Evolutionary conservation across 2,888 invertebrate genomes (phyloP), one percentile per base, ranked within the genome.

Genomic region (Aphodius granarius): DNA sequence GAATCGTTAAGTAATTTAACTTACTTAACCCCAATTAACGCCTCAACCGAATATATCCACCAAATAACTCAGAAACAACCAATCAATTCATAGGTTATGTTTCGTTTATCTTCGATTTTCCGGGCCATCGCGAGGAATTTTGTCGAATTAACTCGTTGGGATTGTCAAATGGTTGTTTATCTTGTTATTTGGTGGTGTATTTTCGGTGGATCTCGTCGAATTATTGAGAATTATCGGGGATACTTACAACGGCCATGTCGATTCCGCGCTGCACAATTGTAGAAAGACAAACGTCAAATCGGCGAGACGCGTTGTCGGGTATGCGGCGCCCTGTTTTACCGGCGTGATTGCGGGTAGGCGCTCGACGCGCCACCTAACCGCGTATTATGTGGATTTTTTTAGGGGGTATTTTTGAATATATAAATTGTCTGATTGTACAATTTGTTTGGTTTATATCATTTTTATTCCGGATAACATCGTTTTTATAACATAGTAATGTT

Each of bases 171-270:
- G 19, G 19, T 21, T 20, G 0, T 68, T 68, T 68, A n/a, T 68
- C 21, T 65, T 65, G 2, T 13, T 2, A 43, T 43, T 2, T 43
- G 43, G 43, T 43, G 13, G 43, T 13, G 43, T 43, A 43, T 43
- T 43, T 43, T 43, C 43, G 43, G 43, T 13, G 4, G 43, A 43
- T 43, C 9, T 13, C 13, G 43, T 9, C 6, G 43, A 13, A 43
- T 43, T 43, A 9, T 43, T 13, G 13, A 13, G 43, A 43, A 9
- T 6, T 2, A 43, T 43, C 43, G 43, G 43, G 43, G 13, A 65
- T 66, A 66, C 68, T 68, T 20, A 68, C 68, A 19, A 68, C 68
- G 20, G 68, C 68, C 68, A 68, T 68, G n/a, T 68, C 21, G 19
- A 68, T 9, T 68, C 22, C 6, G 21, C 68, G 21, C 68, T 3